A percentile compares a stretch with the other conserved stretches of the same genome.
Conservation (phyloP, 37 sponge, comb jelly and placozoan genomes). For the Geodia barretti region DNA sequence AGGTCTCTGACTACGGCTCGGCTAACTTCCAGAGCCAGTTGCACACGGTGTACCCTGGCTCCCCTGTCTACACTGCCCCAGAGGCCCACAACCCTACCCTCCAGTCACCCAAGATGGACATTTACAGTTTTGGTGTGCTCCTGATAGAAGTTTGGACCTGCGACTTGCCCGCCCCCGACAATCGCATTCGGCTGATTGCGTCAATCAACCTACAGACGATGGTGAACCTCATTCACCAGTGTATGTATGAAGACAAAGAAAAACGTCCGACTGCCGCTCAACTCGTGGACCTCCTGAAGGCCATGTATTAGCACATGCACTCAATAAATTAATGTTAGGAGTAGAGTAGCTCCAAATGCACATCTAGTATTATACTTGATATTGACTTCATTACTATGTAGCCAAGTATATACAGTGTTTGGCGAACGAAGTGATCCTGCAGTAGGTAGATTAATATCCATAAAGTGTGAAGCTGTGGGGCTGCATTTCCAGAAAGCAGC, state of each 20-base stretch:
- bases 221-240: conserved; percentile 2
- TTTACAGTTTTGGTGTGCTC: conserved; percentile 40
- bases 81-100: conserved; percentile 23
- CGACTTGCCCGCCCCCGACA: not conserved
- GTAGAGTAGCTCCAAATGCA: too few relatives aligned
- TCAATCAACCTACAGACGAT: not conserved
- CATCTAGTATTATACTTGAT: too few relatives aligned
- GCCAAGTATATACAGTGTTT: too few relatives aligned
- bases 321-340: too few relatives aligned
- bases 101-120: conserved; percentile 26
- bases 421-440: too few relatives aligned
- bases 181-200: not conserved
- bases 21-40: conserved; percentile 39
- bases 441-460: too few relatives aligned
- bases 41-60: not conserved
- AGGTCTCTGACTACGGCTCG: conserved; percentile 73
- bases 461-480: too few relatives aligned
- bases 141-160: conserved; percentile 28
- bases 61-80: conserved; percentile 30
- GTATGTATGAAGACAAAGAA: conserved; percentile 5
- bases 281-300: not conserved
- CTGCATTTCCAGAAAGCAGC: too few relatives aligned
- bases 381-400: too few relatives aligned
- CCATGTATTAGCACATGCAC: too few relatives aligned
- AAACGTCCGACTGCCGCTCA: conserved; percentile 12